A percentile compares a stretch with the other conserved stretches of the same genome.
Conservation (phyloP, 30 jellyfish, hydroid and myxozoan species). For the Hydractinia echinata region DNA sequence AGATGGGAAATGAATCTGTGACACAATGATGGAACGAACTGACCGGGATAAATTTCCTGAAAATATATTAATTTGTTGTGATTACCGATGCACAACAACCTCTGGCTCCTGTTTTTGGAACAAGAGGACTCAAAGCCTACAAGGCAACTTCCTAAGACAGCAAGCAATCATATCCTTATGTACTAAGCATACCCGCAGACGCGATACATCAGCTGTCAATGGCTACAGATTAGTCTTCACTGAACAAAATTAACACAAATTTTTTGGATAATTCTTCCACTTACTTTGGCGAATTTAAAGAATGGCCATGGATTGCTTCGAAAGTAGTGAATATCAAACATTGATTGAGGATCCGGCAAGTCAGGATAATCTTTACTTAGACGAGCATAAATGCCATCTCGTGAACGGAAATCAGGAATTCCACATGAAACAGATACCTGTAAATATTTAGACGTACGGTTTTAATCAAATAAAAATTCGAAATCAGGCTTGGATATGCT, state of each 20-base stretch:
- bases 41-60: constrained; percentile 90
- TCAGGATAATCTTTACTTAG: constrained; percentile 89
- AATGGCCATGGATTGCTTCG: constrained; percentile 76
- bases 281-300: constrained; percentile 82
- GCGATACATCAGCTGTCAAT: no score
- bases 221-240: no score
- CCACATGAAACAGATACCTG: constrained; percentile 96
- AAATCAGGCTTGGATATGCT: no score
- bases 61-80: background rate
- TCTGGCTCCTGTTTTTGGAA: background rate
- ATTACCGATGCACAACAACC: no score
- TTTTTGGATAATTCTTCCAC: background rate
- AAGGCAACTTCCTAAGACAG: no score
- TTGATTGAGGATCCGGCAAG: constrained; percentile 86
- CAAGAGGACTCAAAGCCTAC: background rate
- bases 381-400: constrained; percentile 88
- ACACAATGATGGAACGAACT: constrained; percentile 70
- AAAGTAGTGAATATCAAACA: constrained; percentile 84
- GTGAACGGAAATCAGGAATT: constrained; percentile 86
- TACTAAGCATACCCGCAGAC: no score
- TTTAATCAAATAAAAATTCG: no score
- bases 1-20: constrained; percentile 70
- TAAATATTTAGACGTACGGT: no score
- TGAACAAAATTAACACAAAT: no score
- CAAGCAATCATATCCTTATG: no score